Evolutionary conservation across 1,140 invertebrate species (phyloP), one percentile per base, ranked within the genome.

Genomic region (Parapsyche elsis): DNA sequence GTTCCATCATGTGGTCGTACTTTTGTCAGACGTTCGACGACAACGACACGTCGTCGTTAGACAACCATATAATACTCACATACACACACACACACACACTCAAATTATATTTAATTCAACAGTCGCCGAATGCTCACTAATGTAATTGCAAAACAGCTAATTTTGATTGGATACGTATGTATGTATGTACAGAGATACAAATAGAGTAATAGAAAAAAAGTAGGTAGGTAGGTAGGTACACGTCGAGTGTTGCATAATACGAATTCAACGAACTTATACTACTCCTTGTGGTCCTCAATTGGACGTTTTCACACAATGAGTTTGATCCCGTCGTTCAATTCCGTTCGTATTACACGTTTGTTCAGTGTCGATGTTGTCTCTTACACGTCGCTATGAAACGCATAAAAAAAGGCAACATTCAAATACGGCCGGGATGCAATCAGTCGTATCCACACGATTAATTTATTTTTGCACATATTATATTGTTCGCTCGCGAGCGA

Each of bases 251-350:
- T 67, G 21, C 64, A 67, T 67, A 67, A 67, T 67, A 67, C 24
- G 64, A 67, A 67, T 67, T 67, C 64, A 67, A 67, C 64, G 64
- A 67, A 67, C 64, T 67, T 67, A 67, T 67, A 67, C 49, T 53
- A 53, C 64, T 67, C 64, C 64, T 67, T 67, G 64, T 24, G 64
- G 21, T 67, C 21, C 24, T 67, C 64, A 67, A 67, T 67, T 67
- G 64, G 24, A 24, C 64, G 64, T 67, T 67, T 67, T 67, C 64
- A 67, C 24, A 67, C 64, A 67, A 67, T 67, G 64, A 67, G 64
- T 67, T 67, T 67, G 64, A 67, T 67, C 64, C 64, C 64, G 64
- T 67, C 64, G 64, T 67, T 67, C 64, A 67, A 67, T 67, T 67
- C 64, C 64, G 64, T 30, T 67, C 64, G 64, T 64, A 5, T 7